A percentile compares a stretch with the other conserved stretches of the same genome.
These are phyloP conservation scores for Drosophila falleni DNA, from an alignment of 2,888 invertebrate genomes.

Conservation along the genomic window DNA sequence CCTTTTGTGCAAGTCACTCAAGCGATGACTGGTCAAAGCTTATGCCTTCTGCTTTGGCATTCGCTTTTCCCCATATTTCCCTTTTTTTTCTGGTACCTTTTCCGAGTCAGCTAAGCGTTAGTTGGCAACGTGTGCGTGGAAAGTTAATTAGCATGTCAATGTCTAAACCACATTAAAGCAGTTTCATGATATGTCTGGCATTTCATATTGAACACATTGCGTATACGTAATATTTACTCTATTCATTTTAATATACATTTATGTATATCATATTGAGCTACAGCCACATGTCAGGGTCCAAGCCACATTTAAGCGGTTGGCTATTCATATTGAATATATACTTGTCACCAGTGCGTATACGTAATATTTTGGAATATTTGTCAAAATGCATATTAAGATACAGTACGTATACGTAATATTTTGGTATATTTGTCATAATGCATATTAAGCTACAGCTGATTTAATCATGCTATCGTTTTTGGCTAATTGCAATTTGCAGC, in stretches of 20 bases:
- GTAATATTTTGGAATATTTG: neutral
- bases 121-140: constrained; percentile 32
- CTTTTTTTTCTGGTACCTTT: neutral
- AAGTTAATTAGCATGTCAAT: constrained; percentile 53
- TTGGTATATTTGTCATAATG: constrained; percentile 5
- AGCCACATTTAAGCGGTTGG: constrained; percentile 8
- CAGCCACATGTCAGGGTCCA: neutral
- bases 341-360: constrained; percentile 34
- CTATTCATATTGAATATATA: constrained; percentile 17
- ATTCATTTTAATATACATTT: too few species aligned
- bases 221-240: constrained; percentile 11
- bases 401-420: neutral
- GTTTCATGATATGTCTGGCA: constrained; percentile 3
- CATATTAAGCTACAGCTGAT: constrained; percentile 22
- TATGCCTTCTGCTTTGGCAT: constrained; percentile 9
- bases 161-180: constrained; percentile 35
- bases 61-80: neutral
- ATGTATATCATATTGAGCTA: neutral
- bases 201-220: constrained; percentile 5
- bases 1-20: constrained; percentile 19
- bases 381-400: constrained; percentile 23
- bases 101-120: neutral
- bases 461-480: neutral
- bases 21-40: constrained; percentile 30
- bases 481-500: constrained; percentile 44